Conservation (phyloP, 2,113 vertebrate species). For the Cinclus mexicanus region DNA sequence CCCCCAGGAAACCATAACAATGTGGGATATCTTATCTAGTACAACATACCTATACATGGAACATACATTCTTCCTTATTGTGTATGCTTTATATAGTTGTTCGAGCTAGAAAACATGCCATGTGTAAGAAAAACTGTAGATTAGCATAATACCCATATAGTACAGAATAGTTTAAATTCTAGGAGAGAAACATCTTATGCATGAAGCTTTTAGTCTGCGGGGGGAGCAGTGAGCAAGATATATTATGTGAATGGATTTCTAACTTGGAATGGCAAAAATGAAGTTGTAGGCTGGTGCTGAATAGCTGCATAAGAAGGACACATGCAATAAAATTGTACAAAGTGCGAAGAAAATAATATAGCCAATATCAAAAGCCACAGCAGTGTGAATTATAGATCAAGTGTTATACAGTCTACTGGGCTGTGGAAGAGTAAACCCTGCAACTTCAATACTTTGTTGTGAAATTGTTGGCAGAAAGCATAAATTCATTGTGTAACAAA, state of each 20-base stretch:
- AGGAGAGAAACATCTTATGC: neutral
- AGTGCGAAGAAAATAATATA: neutral
- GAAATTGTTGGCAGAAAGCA: neutral
- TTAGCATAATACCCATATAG: neutral
- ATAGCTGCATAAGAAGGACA: neutral
- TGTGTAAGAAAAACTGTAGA: neutral
- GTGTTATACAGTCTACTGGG: neutral
- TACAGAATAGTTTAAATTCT: neutral
- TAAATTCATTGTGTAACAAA: neutral
- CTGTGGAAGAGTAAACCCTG: neutral
- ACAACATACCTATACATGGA: neutral
- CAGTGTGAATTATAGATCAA: neutral
- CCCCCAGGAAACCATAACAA: neutral
- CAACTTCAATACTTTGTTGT: neutral
- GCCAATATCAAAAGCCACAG: neutral
- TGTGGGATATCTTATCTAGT: neutral
- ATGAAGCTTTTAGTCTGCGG: neutral
- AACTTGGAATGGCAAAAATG: neutral
- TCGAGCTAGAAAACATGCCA: neutral
- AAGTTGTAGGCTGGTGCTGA: neutral
- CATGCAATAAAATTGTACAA: neutral
- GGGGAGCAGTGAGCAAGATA: neutral
- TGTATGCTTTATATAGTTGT: neutral
- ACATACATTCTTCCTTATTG: neutral
- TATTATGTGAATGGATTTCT: neutral